Evolutionary conservation across 2,113 vertebrate species (phyloP).

Genomic region (Emberiza fucata): DNA sequence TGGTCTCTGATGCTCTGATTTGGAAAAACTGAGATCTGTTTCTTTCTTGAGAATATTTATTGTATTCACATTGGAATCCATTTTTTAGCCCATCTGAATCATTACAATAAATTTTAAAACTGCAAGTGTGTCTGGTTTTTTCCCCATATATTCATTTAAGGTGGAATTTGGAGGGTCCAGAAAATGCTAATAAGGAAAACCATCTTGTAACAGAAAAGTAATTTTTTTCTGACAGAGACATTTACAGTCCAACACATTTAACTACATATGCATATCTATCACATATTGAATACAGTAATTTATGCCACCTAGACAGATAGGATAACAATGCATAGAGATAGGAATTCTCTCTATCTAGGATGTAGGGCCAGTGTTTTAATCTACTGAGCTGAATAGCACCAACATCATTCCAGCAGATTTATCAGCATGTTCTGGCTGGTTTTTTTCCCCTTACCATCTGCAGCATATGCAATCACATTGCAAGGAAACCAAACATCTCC

Average conservation of each 20-base stretch:
- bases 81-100: not conserved
- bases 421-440: not conserved
- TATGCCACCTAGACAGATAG: not conserved
- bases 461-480: not conserved
- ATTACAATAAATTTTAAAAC: not conserved
- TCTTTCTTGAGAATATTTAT: not conserved
- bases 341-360: not conserved
- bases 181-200: not conserved
- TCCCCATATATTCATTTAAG: not conserved
- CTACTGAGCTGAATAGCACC: not conserved
- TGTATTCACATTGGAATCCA: not conserved
- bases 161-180: not conserved
- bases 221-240: not conserved
- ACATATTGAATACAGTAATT: not conserved
- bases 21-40: not conserved
- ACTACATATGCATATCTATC: not conserved
- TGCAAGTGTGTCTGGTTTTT: not conserved
- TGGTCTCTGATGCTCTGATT: not conserved
- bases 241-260: not conserved
- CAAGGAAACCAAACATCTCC: constrained; percentile 23
- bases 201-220: not conserved
- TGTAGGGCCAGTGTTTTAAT: not conserved
- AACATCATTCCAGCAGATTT: not conserved
- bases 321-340: not conserved
- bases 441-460: constrained; percentile 24